These are phyloP conservation scores for Calycopis cecrops DNA, from an alignment of 1,140 invertebrate genomes.

Conservation along the genomic window DNA sequence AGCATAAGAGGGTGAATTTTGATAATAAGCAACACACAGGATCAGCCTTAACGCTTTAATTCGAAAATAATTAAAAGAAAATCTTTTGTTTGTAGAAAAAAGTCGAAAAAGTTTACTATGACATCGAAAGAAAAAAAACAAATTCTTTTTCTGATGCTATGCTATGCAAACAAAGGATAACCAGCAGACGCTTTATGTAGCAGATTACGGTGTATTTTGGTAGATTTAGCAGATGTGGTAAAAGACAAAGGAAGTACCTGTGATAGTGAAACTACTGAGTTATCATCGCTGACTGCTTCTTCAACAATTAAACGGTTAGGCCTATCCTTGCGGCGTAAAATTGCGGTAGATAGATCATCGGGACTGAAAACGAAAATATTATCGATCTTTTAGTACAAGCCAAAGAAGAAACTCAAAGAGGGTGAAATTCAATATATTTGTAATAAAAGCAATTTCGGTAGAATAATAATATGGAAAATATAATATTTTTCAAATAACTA, in stretches of 20 bases:
- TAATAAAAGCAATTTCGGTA: neutral
- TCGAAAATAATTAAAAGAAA: too few species aligned
- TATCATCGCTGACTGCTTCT: constrained; percentile 98
- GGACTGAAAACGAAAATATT: constrained; percentile 70
- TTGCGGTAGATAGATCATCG: constrained; percentile 98
- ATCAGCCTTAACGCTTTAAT: too few species aligned
- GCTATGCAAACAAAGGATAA: too few species aligned
- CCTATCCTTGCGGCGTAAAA: constrained; percentile 97
- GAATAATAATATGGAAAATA: constrained; percentile 1
- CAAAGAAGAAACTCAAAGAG: neutral
- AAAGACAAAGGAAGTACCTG: constrained; percentile 78
- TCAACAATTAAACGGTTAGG: constrained; percentile 99
- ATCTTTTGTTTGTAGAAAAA: too few species aligned
- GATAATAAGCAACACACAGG: too few species aligned
- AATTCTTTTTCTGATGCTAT: too few species aligned
- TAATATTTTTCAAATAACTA: constrained; percentile 20
- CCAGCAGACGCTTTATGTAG: too few species aligned
- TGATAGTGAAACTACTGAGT: constrained; percentile 96
- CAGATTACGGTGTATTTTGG: too few species aligned
- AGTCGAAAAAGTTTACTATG: too few species aligned
- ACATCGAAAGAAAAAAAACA: too few species aligned
- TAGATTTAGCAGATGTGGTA: constrained; percentile 4
- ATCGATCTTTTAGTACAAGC: neutral
- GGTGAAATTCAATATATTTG: too few species aligned
- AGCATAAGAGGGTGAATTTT: too few species aligned